Percentiles rank a stretch among this genome's conserved stretches.
Evolutionary conservation across 2,113 vertebrate genomes (phyloP).

Genomic region (Chrysemys picta): DNA sequence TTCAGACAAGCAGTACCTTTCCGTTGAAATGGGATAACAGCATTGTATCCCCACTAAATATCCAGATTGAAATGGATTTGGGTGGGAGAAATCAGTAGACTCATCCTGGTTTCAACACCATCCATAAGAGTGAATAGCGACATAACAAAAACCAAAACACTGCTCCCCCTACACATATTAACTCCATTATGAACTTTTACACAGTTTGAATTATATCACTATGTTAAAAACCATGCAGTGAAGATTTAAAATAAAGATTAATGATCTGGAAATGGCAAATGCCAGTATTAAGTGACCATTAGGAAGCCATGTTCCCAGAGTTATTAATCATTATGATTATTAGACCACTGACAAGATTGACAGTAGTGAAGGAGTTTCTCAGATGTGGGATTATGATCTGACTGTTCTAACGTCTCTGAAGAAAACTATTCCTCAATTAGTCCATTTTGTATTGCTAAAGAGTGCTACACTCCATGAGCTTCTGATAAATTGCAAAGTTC

Average conservation of each 20-base stretch:
- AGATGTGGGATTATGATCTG: fast-evolving
- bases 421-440: background rate
- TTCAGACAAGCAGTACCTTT: background rate
- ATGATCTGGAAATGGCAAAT: background rate
- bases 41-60: background rate
- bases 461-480: background rate
- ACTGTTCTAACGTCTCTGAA: background rate
- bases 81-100: background rate
- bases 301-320: background rate
- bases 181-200: background rate
- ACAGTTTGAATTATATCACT: background rate
- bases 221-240: background rate
- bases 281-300: background rate
- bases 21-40: background rate
- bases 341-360: background rate
- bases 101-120: background rate
- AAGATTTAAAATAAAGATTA: background rate
- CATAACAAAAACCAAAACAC: background rate
- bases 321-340: background rate
- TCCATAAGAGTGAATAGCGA: background rate
- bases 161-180: background rate
- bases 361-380: background rate
- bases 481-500: background rate
- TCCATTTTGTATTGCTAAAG: fast-evolving
- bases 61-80: background rate